These are phyloP conservation scores for Osmerus eperlanus DNA, from an alignment of 2,113 vertebrate species.

Conservation along the genomic window DNA sequence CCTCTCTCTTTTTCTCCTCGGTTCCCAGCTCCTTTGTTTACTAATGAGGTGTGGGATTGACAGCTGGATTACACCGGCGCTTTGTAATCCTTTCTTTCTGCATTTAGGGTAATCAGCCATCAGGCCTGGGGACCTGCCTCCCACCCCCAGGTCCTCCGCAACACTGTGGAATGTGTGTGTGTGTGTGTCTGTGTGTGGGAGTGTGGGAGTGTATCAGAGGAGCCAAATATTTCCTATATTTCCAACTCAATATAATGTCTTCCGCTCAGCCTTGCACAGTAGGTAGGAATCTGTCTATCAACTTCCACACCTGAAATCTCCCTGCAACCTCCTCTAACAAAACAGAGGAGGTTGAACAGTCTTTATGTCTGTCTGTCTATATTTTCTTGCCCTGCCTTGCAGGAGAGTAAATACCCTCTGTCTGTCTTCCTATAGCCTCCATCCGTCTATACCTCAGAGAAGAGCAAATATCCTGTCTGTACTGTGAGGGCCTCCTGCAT, in stretches of 20 bases:
- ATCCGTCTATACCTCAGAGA: conserved; percentile 12
- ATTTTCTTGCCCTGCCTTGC: neutral
- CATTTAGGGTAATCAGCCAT: conserved; percentile 58
- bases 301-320: conserved; percentile 19
- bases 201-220: neutral
- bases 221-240: neutral
- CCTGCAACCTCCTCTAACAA: conserved; percentile 7
- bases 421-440: neutral
- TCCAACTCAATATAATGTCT: neutral
- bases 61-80: conserved; percentile 59
- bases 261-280: neutral
- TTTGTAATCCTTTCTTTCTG: conserved; percentile 73
- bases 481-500: neutral
- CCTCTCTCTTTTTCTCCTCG: neutral
- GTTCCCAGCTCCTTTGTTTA: conserved; percentile 40
- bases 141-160: conserved; percentile 18
- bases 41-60: conserved; percentile 69
- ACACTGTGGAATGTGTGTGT: neutral
- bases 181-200: neutral
- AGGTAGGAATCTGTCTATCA: conserved; percentile 35
- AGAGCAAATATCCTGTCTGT: conserved; percentile 42
- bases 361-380: neutral
- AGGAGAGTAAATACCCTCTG: neutral
- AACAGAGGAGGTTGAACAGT: too few relatives aligned
- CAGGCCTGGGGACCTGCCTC: conserved; percentile 28